Base-by-base conservation (phyloP, 2,113 vertebrate genomes). In the Caranx melampygus region DNA sequence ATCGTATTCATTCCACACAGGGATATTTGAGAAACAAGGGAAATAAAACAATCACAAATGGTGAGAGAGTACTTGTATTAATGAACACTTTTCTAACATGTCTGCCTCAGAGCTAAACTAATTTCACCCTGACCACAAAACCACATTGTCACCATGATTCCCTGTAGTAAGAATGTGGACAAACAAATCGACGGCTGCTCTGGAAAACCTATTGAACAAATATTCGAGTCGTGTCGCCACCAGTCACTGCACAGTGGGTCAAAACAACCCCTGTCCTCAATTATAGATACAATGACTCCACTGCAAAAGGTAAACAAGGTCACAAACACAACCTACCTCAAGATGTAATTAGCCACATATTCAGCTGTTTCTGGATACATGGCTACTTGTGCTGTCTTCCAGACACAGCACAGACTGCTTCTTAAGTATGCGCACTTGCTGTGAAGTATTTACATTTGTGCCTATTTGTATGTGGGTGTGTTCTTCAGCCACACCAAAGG, bases 361-460 rank as follows among this genome's bases (percentile, higher is more conserved):
- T 88, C 81, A 26, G 91, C 90, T 3, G 88, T 93, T 81, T 93
- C 91, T n/a, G 88, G 92, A 61, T 85, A 87, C 81, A 83, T 81
- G 63, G 51, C 64, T 71, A 45, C 47, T 40, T 18, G 37, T 33
- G 37, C 52, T 6, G 35, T 45, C 26, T 65, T 2, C 42, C 63
- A 49, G 21, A 33, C 55, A 8, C 52, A 14, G 18, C n/a, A 1
- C 40, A 42, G 20, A 31, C 35, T 34, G 59, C 55, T 72, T 76
- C 57, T 81, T 42, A 74, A 82, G 69, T 40, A 58, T 69, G 71
- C 49, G 57, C 75, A 11, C 71, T 71, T 66, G 61, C 40, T 26
- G 20, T 44, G 13, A 58, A 60, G 35, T 65, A 65, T 77, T 72
- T 62, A 55, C 54, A 76, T 81, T 49, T 55, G 47, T 34, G 57